phyloP scores from a whole-genome alignment of 2,113 vertebrate species.

The Poeciliopsis turrubarensis region DNA sequence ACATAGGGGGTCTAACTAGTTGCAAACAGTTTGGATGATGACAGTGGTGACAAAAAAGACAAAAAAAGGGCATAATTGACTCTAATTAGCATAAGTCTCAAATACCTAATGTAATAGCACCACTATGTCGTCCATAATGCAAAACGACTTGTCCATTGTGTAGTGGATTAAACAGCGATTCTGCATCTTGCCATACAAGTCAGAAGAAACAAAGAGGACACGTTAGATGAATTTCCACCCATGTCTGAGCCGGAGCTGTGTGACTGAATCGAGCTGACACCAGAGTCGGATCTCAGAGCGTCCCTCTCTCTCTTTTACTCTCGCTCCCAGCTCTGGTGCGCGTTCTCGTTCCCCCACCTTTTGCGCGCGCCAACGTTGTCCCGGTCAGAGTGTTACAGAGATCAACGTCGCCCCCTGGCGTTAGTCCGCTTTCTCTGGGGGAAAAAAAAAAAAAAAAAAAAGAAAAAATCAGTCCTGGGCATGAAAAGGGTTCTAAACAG shows the following conservation, averaged over 20 bases:
- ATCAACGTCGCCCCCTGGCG: conserved; percentile 77
- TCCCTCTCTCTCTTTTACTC: conserved; percentile 5
- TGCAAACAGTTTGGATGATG: conserved; percentile 42
- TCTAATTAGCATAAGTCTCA: conserved; percentile 65
- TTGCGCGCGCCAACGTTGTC: conserved; percentile 1
- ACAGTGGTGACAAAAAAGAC: conserved; percentile 44
- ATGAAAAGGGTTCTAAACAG: not conserved
- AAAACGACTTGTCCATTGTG: conserved; percentile 71
- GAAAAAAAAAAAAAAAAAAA: not conserved
- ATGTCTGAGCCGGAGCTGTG: conserved; percentile 72
- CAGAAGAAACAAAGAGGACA: conserved; percentile 72
- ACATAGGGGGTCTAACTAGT: conserved; percentile 45
- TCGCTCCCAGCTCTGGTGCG: conserved; percentile 7
- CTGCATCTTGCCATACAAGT: conserved; percentile 67
- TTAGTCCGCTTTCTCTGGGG: conserved; percentile 15
- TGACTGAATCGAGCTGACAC: conserved; percentile 77
- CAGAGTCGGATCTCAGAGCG: conserved; percentile 42
- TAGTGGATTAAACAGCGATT: conserved; percentile 69
- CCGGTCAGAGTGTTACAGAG: conserved; percentile 56
- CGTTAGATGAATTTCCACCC: conserved; percentile 71
- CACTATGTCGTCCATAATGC: conserved; percentile 60
- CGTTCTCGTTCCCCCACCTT: not conserved
- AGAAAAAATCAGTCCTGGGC: not conserved
- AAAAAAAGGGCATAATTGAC: conserved; percentile 56
- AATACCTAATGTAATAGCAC: conserved; percentile 60